Conservation (phyloP, 2,113 vertebrate species). For the Entelurus aequoreus region DNA sequence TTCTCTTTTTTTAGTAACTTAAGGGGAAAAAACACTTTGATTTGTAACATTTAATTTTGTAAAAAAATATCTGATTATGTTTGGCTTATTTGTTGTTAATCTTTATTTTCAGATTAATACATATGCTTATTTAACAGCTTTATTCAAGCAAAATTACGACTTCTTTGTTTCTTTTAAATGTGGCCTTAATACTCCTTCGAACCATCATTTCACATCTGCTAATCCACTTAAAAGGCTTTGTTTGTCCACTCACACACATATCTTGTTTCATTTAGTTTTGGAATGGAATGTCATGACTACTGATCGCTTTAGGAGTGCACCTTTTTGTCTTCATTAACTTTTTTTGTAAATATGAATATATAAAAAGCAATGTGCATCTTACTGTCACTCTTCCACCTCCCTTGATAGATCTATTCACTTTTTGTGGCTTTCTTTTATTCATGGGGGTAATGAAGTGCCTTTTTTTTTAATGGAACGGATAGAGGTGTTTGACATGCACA, state of each 20-base stretch:
- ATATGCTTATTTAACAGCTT: not conserved
- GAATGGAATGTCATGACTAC: constrained; percentile 51
- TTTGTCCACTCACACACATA: constrained; percentile 15
- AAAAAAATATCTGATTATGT: too few species aligned
- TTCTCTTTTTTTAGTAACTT: too few species aligned
- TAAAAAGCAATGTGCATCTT: constrained; percentile 28
- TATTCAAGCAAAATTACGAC: not conserved
- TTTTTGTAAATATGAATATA: constrained; percentile 43
- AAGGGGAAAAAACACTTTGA: too few species aligned
- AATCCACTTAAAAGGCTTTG: constrained; percentile 4
- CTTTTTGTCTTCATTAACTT: constrained; percentile 31
- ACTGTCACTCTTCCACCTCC: constrained; percentile 19
- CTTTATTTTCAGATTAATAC: too few species aligned
- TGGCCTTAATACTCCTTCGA: not conserved
- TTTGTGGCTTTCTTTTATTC: constrained; percentile 20
- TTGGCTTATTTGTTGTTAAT: too few species aligned
- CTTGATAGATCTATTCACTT: constrained; percentile 20
- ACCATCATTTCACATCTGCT: constrained; percentile 9
- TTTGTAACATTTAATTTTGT: too few species aligned
- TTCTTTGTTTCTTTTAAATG: not conserved
- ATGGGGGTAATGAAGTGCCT: constrained; percentile 52
- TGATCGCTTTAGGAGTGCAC: constrained; percentile 36
- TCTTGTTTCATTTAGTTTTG: constrained; percentile 13
- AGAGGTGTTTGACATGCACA: constrained; percentile 23
- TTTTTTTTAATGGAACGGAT: constrained; percentile 25